Evolutionary conservation across 2,113 vertebrate species (phyloP), one percentile per base, ranked within the genome.

Genomic region (Chloroceryle aenea): DNA sequence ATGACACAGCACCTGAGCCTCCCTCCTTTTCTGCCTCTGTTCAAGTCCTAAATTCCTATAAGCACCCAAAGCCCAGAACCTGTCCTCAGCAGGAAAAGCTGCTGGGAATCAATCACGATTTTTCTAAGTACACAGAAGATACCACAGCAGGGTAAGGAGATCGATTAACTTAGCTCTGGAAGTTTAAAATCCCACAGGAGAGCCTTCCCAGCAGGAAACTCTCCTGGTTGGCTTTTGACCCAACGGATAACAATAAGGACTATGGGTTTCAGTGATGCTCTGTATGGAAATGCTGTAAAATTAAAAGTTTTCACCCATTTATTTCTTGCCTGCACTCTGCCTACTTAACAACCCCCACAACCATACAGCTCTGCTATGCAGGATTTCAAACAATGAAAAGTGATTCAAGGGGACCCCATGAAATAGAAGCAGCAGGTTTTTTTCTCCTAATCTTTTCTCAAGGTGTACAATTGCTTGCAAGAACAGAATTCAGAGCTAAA

Each of bases 331-430:
- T 62, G 50, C 50, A 25, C 0, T 2, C 58, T 38, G 34, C 64
- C 61, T 50, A 76, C 79, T 36, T 36, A 19, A 17, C 7, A 7
- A 62, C 43, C 34, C 68, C 9, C 47, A 48, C 12, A 58, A n/a
- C 34, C 22, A 19, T 1, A 14, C 2, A 1, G 2, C 59, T 58
- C 36, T 38, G 38, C 38, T 61, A 2, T 2, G 16, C 40, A 50
- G 26, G 25, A 64, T 59, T 27, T 36, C 38, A 75, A 73, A 85
- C 14, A 71, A 63, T 17, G 14, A 26, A 53, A 25, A 26, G 15
- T 7, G 20, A 66, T 66, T 86, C 58, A 36, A 56, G 38, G 22
- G n/a, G 29, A 30, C 42, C 12, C 50, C 38, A 10, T 2, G 4
- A 76, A 36, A 22, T 6, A 72, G 47, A 48, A 88, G 43, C n/a